Conservation (phyloP, 2,113 vertebrate species). For the Gila orcuttii region DNA sequence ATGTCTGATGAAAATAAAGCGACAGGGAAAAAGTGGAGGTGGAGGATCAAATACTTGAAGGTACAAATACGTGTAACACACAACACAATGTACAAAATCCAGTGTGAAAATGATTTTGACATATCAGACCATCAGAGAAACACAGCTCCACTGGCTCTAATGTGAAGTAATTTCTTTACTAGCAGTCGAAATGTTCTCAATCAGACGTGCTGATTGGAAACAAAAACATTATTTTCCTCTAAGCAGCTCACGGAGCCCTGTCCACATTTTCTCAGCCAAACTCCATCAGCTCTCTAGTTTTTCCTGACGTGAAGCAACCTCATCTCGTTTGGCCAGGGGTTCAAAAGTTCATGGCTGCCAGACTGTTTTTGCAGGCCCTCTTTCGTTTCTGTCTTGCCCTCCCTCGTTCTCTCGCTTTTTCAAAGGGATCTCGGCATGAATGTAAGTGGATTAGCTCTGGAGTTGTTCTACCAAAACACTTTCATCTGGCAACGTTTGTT, state of each 20-base stretch:
- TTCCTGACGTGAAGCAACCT: background rate
- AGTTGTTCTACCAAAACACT: too few relatives aligned
- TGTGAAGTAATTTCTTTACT: background rate
- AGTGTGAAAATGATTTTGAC: background rate
- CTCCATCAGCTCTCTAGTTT: background rate
- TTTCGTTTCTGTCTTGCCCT: background rate
- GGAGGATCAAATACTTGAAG: background rate
- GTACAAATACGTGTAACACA: background rate
- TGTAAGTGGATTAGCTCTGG: slow-evolving; percentile 50
- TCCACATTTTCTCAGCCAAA: background rate
- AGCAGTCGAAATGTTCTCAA: background rate
- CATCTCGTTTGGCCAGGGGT: slow-evolving; percentile 5
- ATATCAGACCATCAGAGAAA: background rate
- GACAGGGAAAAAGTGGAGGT: background rate
- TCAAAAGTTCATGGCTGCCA: slow-evolving; percentile 43
- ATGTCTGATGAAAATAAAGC: background rate
- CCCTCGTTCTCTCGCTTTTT: slow-evolving; percentile 13
- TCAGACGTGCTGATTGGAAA: background rate
- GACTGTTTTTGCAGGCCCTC: background rate
- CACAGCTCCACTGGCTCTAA: background rate
- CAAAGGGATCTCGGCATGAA: slow-evolving; percentile 35
- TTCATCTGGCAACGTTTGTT: too few relatives aligned
- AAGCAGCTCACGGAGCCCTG: background rate
- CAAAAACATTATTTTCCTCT: background rate
- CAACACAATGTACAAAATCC: background rate